Evolutionary conservation across 1,140 invertebrate genomes (phyloP).

Genomic region (Solenopsis invicta): DNA sequence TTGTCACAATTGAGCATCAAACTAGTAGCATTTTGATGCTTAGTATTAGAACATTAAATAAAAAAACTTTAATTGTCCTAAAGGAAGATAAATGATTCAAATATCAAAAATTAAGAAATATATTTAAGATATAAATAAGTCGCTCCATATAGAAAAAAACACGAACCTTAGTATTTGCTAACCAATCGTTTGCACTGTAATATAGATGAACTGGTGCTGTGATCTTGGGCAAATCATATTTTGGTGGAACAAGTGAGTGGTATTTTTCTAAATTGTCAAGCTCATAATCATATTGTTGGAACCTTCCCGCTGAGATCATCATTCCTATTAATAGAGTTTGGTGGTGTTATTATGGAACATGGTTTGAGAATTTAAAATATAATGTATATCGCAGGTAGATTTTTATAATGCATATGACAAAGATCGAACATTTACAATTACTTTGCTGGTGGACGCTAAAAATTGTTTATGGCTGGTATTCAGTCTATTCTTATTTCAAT

Average conservation of each 20-base stretch:
- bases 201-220: constrained; percentile 89
- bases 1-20: neutral
- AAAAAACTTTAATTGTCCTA: neutral
- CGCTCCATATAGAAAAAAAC: constrained; percentile 3
- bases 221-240: constrained; percentile 88
- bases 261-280: constrained; percentile 87
- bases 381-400: neutral
- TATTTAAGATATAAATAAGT: too few species aligned
- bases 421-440: too few species aligned
- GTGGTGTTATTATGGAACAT: neutral
- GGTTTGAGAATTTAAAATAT: neutral
- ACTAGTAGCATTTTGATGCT: too few species aligned
- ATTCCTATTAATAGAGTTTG: constrained; percentile 2
- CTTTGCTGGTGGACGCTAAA: too few species aligned
- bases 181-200: constrained; percentile 90
- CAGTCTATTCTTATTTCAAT: too few species aligned
- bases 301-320: constrained; percentile 82
- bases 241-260: constrained; percentile 85
- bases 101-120: too few species aligned
- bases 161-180: constrained; percentile 81
- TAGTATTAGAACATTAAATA: neutral
- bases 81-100: neutral
- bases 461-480: too few species aligned
- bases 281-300: constrained; percentile 89
- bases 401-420: too few species aligned